Evolutionary conservation across 2,797 vertebrate genomes (phyloP).

Genomic region (Takifugu rubripes): DNA sequence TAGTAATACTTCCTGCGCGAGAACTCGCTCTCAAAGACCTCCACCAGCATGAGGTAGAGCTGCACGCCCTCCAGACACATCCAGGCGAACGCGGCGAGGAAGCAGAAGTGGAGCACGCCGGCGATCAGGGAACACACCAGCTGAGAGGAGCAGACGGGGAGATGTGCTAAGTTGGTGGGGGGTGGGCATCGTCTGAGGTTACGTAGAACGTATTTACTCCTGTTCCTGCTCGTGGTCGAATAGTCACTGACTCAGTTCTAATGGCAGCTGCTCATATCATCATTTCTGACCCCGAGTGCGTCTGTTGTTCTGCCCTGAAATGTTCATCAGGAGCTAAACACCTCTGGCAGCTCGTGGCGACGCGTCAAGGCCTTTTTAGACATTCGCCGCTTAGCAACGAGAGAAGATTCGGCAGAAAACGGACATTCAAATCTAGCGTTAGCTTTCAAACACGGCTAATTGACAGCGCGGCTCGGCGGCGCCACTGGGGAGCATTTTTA

Average conservation of each 20-base stretch:
- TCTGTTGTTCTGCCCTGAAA: background rate
- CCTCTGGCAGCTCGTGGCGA: too few species aligned
- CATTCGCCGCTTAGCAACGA: background rate
- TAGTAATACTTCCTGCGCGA: conserved; percentile 98
- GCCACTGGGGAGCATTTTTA: background rate
- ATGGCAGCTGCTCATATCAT: too few species aligned
- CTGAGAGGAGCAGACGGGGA: conserved; percentile 67
- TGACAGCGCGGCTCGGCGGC: background rate
- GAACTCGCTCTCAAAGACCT: conserved; percentile 98
- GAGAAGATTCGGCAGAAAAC: background rate
- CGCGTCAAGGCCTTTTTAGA: too few species aligned
- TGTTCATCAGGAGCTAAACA: too few species aligned
- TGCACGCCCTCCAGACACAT: conserved; percentile 98
- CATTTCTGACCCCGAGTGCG: too few species aligned
- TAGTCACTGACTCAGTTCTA: too few species aligned
- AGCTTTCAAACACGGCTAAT: background rate
- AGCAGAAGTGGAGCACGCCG: conserved; percentile 96
- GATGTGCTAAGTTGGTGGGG: background rate
- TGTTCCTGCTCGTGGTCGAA: too few species aligned
- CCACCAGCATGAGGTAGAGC: conserved; percentile 96
- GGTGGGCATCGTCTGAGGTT: background rate
- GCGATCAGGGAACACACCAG: conserved; percentile 94
- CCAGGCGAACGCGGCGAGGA: conserved; percentile 95
- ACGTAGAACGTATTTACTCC: background rate
- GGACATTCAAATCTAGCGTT: background rate